Base-by-base conservation (phyloP, 2,888 invertebrate genomes). In the Pyrocoelia pectoralis region DNA sequence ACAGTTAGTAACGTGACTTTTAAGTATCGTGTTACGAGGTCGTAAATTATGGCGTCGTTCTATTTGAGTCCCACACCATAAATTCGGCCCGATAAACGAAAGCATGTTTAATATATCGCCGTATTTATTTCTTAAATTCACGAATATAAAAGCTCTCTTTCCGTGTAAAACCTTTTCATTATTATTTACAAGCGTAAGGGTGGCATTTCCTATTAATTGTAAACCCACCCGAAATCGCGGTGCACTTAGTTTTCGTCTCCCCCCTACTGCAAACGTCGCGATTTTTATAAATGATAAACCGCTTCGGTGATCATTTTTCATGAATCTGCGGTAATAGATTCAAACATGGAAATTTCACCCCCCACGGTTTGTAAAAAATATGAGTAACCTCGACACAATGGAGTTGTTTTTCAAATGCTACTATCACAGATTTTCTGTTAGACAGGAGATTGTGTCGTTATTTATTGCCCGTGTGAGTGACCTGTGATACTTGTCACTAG, bases 81-180 rank as follows among this genome's bases (percentile, higher is more conserved):
- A 78, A 78, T 78, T 77, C 61, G 66, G 72, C 70, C n/a, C 77
- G 77, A 78, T 77, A 78, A 78, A 76, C 75, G 73, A 77, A 76
- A 74, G 74, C 76, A 74, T 74, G 72, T 73, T 74, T 75, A 75
- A 76, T 75, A 74, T 75, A 75, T 73, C 70, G 68, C 64, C 61
- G 69, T 73, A 73, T 76, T 77, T 75, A 76, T 77, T 75, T 74
- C 70, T 69, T 72, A 74, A 74, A 72, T 76, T 76, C 76, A 76
- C 75, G 76, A 76, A 73, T 74, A 53, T 49, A 59, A 24, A n/a
- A 57, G 56, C 53, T 52, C 56, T 56, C 53, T 52, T 48, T 57
- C 19, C 18, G 54, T 49, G 33, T 24, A 53, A 54, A 48, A 57
- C 53, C 53, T 43, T 53, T 24, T 38, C 18, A 50, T 59, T 59